Percentiles rank a stretch among this genome's conserved stretches.
Conservation (phyloP, 2,797 vertebrate genomes). For the Nannoperca obscura region DNA sequence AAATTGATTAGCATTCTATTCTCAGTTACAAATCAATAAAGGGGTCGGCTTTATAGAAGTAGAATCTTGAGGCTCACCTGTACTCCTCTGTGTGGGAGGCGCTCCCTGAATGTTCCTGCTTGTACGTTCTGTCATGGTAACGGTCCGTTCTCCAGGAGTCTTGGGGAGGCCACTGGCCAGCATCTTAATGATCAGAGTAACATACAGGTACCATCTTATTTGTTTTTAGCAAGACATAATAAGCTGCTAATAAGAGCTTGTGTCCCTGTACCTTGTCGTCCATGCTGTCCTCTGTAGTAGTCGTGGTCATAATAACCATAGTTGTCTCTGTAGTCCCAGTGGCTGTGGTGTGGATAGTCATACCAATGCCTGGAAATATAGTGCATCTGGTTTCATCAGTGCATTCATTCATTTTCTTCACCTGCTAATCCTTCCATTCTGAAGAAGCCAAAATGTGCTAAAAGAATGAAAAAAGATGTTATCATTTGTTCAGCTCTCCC, state of each 20-base stretch:
- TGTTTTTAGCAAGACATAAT: background rate
- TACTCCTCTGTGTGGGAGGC: conserved; percentile 58
- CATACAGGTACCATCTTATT: background rate
- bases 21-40: background rate
- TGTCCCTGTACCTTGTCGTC: conserved; percentile 67
- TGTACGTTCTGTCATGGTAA: conserved; percentile 48
- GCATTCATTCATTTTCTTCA: conserved; percentile 1
- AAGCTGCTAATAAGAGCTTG: background rate
- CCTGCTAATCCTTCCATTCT: background rate
- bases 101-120: conserved; percentile 58
- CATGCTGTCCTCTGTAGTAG: conserved; percentile 75
- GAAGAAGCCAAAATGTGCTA: background rate
- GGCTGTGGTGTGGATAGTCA: conserved; percentile 77
- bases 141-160: conserved; percentile 56
- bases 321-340: conserved; percentile 77
- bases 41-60: background rate
- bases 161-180: conserved; percentile 63
- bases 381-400: background rate
- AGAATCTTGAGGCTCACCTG: conserved; percentile 61
- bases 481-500: background rate
- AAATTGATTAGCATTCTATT: background rate
- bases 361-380: conserved; percentile 84
- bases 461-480: no score
- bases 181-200: conserved; percentile 56
- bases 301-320: conserved; percentile 75